A percentile compares a stretch with the other conserved stretches of the same genome.
Evolutionary conservation across 2,113 vertebrate species (phyloP).

Genomic region (Eudorcas thomsonii): DNA sequence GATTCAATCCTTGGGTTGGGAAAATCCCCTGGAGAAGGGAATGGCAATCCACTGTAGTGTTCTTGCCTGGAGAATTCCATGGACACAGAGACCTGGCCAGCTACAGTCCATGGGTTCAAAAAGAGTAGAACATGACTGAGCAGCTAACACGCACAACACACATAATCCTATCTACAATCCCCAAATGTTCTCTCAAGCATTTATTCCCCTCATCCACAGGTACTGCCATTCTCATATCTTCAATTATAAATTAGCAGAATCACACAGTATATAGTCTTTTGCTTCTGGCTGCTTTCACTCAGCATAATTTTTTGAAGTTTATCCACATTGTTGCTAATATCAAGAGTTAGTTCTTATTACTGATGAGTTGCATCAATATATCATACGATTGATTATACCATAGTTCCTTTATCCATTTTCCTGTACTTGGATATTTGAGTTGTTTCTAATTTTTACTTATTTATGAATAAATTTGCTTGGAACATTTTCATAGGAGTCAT

Average conservation of each 20-base stretch:
- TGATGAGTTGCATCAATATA: background rate
- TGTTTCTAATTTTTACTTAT: background rate
- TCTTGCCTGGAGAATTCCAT: background rate
- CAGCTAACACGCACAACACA: background rate
- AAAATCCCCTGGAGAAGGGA: background rate
- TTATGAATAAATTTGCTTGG: background rate
- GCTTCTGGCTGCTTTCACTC: background rate
- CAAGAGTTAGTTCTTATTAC: background rate
- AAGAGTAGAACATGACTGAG: background rate
- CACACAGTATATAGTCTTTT: background rate
- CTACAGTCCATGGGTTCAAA: background rate
- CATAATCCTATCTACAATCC: background rate
- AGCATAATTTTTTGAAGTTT: background rate
- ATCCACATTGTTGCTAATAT: background rate
- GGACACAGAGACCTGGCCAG: background rate
- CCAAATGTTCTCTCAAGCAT: background rate
- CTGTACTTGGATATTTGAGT: background rate
- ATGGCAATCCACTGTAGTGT: background rate
- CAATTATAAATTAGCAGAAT: background rate
- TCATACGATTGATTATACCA: background rate
- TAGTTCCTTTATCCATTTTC: background rate
- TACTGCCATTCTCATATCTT: background rate
- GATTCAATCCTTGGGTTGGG: background rate
- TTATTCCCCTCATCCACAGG: background rate
- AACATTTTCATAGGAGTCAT: background rate